Evolutionary conservation across 1,140 invertebrate genomes (phyloP).

Genomic region (Anthonomus grandis): DNA sequence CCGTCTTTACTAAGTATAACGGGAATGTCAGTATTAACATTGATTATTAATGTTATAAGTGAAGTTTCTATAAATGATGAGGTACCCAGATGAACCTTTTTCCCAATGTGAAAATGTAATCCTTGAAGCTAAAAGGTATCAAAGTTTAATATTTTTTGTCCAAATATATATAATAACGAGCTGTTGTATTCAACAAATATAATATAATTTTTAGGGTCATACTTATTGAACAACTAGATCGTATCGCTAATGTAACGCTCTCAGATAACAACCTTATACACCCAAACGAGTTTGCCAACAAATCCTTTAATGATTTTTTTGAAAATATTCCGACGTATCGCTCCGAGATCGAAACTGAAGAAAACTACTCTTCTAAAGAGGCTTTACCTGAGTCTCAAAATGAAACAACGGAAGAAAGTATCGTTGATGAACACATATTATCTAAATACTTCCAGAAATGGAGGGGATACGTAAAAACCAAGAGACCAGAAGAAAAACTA

Average conservation of each 20-base stretch:
- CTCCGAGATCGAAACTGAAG: background rate
- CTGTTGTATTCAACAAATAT: no score
- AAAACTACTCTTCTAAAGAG: background rate
- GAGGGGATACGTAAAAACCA: slow-evolving; percentile 14
- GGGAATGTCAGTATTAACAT: background rate
- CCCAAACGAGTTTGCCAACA: background rate
- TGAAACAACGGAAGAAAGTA: background rate
- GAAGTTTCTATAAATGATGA: no score
- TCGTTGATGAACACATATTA: slow-evolving; percentile 7
- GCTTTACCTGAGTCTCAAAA: background rate
- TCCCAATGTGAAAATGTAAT: slow-evolving; percentile 20
- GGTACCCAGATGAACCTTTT: background rate
- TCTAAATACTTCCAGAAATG: slow-evolving; percentile 27
- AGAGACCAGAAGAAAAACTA: slow-evolving; percentile 19
- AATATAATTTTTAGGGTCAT: slow-evolving; percentile 21
- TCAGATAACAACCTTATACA: background rate
- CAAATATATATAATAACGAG: background rate
- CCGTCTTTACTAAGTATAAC: background rate
- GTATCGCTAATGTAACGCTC: slow-evolving; percentile 22
- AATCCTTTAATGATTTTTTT: background rate
- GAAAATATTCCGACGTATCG: background rate
- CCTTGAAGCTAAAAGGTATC: slow-evolving; percentile 23
- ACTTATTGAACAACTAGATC: slow-evolving; percentile 24
- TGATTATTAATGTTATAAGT: background rate
- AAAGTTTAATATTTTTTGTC: background rate